A percentile compares a stretch with the other conserved stretches of the same genome.
phyloP scores from a whole-genome alignment of 2,113 vertebrate species.

The Vulpes lagopus region DNA sequence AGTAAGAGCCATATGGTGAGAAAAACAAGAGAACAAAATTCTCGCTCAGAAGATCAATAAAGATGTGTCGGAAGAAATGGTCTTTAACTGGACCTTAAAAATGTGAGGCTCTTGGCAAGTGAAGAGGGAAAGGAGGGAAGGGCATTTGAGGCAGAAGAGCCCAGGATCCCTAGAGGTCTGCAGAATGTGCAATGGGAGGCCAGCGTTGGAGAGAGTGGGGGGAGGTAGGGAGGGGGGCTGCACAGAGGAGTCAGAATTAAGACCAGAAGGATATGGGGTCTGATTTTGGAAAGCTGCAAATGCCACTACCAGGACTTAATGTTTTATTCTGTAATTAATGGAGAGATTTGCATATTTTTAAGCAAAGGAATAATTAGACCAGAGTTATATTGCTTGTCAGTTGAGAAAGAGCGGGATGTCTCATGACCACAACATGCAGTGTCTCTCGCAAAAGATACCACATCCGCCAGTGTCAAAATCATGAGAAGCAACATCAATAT shows the following conservation, averaged over 20 bases:
- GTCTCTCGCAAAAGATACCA: neutral
- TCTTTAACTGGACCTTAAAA: neutral
- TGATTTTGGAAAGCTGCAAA: neutral
- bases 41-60: neutral
- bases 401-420: neutral
- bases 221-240: neutral
- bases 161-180: neutral
- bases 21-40: slow-evolving; percentile 6
- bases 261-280: neutral
- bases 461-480: neutral
- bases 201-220: neutral
- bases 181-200: neutral
- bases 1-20: neutral
- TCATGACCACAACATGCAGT: neutral
- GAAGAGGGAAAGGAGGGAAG: neutral
- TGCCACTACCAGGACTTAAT: neutral
- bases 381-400: neutral
- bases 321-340: neutral
- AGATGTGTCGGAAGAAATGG: neutral
- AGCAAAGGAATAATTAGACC: neutral
- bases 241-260: neutral
- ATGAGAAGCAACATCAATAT: neutral
- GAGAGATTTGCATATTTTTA: neutral
- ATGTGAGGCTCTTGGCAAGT: neutral
- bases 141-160: neutral